Evolutionary conservation across 1,140 invertebrate genomes (phyloP), one percentile per base, ranked within the genome.

Genomic region (Mylabris phalerata): DNA sequence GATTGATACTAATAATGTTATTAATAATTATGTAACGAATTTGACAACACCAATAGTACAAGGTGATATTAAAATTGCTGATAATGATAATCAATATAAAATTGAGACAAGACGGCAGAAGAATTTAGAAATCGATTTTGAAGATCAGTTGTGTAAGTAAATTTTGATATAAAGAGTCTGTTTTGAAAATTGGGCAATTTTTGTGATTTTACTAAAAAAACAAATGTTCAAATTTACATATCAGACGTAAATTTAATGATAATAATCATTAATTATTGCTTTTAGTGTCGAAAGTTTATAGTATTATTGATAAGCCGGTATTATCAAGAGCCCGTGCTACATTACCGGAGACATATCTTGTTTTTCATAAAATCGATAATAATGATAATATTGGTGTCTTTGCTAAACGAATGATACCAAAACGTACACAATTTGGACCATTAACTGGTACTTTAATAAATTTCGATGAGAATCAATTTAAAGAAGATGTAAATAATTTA

Each of bases 361-460:
- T 77, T 59, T 79, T 85, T 56, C 77, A 76, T 50, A 82, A 83
- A 67, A 55, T 68, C 26, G 49, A 60, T 40, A 60, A 65, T 45
- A 7, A 27, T 24, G 9, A 13, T 44, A 25, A 25, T 40, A 6
- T 43, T 65, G 86, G 85, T 4, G 83, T 91, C 39, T 89, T 88
- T 78, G 85, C 87, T 1, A 85, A 84, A 65, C 81, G 83, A 70
- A 73, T 75, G 24, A 87, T 92, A 57, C 80, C 83, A 24, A 83
- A 81, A 60, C 73, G 80, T 48, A 87, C 86, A 0, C 84, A 88
- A 67, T 92, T 92, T 79, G 88, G 89, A 9, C 88, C 89, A 2
- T 79, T 90, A 59, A 84, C 89, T 70, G 89, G 87, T 7, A 76
- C 85, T 51, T 63, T 86, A 42, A 55, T 9, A 54, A 38, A 38